Percentiles rank a stretch among this genome's conserved stretches.
Conservation (phyloP, 2,113 vertebrate species). For the Phaethon lepturus region DNA sequence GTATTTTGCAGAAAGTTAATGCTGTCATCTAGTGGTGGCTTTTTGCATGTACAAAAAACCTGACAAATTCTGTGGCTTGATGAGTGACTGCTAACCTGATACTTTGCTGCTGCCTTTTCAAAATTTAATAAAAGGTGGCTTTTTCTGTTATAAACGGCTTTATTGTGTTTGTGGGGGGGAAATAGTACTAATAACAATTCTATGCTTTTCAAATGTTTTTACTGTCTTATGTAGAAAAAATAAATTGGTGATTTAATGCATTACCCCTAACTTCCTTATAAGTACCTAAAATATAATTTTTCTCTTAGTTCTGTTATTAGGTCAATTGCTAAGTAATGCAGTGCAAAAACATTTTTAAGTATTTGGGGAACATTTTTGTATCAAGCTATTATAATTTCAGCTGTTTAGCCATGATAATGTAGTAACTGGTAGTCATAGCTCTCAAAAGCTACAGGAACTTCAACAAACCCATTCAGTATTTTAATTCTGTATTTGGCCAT, state of each 20-base stretch:
- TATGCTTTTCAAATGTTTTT: background rate
- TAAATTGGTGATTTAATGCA: background rate
- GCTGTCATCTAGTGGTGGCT: conserved; percentile 29
- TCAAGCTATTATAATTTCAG: background rate
- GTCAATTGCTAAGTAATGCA: background rate
- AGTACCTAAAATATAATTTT: background rate
- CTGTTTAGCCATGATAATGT: background rate
- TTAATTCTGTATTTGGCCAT: background rate
- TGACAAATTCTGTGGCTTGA: background rate
- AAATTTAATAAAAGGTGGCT: background rate
- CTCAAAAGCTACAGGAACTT: background rate
- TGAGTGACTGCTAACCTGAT: background rate
- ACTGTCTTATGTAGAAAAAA: background rate
- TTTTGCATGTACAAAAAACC: background rate
- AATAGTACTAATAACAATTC: background rate
- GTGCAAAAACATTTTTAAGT: background rate
- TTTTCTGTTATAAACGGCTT: background rate
- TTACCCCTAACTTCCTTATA: background rate
- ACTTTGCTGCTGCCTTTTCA: background rate
- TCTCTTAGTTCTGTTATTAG: background rate
- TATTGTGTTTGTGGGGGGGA: background rate
- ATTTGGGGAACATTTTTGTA: background rate
- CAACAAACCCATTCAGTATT: background rate
- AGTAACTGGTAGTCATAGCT: background rate
- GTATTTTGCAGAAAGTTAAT: background rate